Base-by-base conservation (phyloP, 2,113 vertebrate genomes). In the Ictalurus punctatus region DNA sequence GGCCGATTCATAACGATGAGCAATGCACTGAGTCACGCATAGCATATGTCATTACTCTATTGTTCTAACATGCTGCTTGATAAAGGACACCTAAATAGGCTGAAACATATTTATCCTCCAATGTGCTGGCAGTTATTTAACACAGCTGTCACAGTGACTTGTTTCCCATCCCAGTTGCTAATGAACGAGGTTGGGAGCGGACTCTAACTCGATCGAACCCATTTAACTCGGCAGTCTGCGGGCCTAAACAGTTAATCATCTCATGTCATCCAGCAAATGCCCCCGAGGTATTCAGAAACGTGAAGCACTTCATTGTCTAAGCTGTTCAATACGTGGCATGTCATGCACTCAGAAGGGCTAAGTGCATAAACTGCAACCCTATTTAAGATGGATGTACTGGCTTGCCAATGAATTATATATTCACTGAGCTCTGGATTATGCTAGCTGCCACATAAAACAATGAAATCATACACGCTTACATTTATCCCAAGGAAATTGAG, bases 161-260 rank as follows among this genome's bases (percentile, higher is more conserved):
- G 91, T 85, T 88, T 89, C 83, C 86, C 86, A 87, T 90, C 85
- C 79, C n/a, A 48, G n/a, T 54, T 59, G 69, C 90, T 92, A 91
- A 92, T 91, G 86, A 92, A 84, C 83, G 14, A 74, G 86, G 87
- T 84, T 74, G 89, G 30, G 89, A 90, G 87, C 87, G 30, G 81
- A 83, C 67, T 81, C 89, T 91, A 87, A 91, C 83, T 91, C 84
- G 86, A 92, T 91, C 87, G 80, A 91, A 92, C 92, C 87, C 87
- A 89, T 91, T 92, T 91, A 87, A 84, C 87, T 90, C 84, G 34
- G 87, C 80, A 81, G 48, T 89, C 73, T 81, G 79, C 86, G 59
- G 85, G 78, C 89, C 73, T 91, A 88, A 92, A 91, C 91, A 90
- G 89, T 91, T 92, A 90, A 92, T 91, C 89, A 92, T 92, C 85